Evolutionary conservation across 2,888 invertebrate genomes (phyloP).

Genomic region (Ellobium chinense): DNA sequence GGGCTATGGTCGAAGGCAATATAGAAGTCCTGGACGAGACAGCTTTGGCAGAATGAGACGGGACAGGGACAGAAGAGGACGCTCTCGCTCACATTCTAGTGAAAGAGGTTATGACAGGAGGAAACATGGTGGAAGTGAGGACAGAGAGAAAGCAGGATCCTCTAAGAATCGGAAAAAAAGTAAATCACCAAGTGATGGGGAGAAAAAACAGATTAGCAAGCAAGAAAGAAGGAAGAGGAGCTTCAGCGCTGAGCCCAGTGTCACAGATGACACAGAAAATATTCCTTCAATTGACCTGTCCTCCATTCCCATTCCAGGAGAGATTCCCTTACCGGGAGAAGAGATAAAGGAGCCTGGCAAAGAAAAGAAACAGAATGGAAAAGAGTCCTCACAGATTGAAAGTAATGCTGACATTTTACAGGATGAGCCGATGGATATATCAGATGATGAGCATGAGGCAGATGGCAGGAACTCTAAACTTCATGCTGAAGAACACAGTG

Average conservation of each 20-base stretch:
- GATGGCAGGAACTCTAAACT: background rate
- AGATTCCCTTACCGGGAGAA: slow-evolving; percentile 28
- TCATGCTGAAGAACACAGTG: background rate
- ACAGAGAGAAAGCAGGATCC: background rate
- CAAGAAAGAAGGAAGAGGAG: background rate
- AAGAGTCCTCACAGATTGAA: background rate
- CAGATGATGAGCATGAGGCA: slow-evolving; percentile 13
- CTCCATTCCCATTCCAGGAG: slow-evolving; percentile 37
- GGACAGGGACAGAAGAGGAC: slow-evolving; percentile 6
- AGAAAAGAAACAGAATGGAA: background rate
- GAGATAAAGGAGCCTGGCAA: background rate
- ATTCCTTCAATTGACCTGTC: background rate
- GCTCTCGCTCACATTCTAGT: slow-evolving; percentile 23
- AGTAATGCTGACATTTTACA: slow-evolving; percentile 1
- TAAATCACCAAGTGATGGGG: background rate
- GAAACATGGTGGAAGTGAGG: background rate
- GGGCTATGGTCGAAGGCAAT: background rate
- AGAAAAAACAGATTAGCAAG: background rate
- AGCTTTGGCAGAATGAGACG: slow-evolving; percentile 10
- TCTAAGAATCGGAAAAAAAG: slow-evolving; percentile 1
- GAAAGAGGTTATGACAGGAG: background rate
- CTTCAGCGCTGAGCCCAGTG: background rate
- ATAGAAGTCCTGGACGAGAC: slow-evolving; percentile 24
- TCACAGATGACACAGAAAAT: background rate
- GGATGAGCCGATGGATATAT: slow-evolving; percentile 26